Conservation (phyloP, 2,888 invertebrate genomes). For the Erynnis tages region DNA sequence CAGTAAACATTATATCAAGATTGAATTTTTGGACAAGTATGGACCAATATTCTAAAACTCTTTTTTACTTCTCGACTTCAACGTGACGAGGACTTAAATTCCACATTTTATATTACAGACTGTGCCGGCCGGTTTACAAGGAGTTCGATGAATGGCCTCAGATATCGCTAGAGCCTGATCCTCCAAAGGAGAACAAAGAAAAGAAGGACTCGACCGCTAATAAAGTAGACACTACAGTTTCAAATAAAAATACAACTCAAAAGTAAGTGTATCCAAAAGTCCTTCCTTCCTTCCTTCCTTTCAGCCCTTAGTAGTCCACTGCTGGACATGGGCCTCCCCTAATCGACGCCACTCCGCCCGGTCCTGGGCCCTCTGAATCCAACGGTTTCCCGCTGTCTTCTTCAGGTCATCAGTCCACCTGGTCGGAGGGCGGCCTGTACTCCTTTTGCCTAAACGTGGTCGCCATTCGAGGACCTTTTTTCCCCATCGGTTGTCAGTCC, state of each 20-base stretch:
- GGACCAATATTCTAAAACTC: slow-evolving; percentile 48
- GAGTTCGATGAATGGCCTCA: slow-evolving; percentile 84
- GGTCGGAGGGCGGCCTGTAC: too few species aligned
- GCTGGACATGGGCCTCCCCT: too few species aligned
- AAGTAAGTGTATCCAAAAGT: slow-evolving; percentile 69
- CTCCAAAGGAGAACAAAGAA: slow-evolving; percentile 59
- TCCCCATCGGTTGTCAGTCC: too few species aligned
- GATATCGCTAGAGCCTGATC: slow-evolving; percentile 70
- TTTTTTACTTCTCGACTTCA: slow-evolving; percentile 27
- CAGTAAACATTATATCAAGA: slow-evolving; percentile 86
- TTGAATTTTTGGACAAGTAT: slow-evolving; percentile 86
- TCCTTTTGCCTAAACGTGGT: too few species aligned
- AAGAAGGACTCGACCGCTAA: slow-evolving; percentile 54
- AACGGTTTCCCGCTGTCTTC: too few species aligned
- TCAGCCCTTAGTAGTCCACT: too few species aligned
- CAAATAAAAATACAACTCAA: slow-evolving; percentile 43
- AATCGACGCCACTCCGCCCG: too few species aligned
- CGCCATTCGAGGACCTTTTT: too few species aligned
- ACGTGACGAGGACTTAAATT: slow-evolving; percentile 8
- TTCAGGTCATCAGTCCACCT: too few species aligned
- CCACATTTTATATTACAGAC: slow-evolving; percentile 52
- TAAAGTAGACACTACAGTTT: slow-evolving; percentile 32
- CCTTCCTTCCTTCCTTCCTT: too few species aligned
- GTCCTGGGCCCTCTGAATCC: too few species aligned
- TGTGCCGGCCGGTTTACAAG: slow-evolving; percentile 83